A percentile compares a stretch with the other conserved stretches of the same genome.
Evolutionary conservation across 2,888 invertebrate species (phyloP).

Genomic region (Harpalus rufipes): DNA sequence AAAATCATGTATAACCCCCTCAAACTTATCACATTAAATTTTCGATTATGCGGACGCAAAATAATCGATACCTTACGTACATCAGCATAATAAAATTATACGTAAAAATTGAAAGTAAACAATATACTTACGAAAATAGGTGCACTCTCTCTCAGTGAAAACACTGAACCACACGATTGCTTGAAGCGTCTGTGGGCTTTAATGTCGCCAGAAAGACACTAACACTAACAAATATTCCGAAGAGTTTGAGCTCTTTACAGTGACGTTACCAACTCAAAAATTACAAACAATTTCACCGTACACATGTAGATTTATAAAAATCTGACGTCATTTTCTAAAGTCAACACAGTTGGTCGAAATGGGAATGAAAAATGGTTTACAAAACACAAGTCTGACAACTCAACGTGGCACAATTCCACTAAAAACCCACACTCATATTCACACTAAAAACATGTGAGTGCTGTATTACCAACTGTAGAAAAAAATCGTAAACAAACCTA

Average conservation of each 20-base stretch:
- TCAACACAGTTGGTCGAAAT: constrained; percentile 61
- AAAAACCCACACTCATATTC: constrained; percentile 16
- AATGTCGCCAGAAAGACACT: constrained; percentile 42
- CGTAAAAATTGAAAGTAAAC: background rate
- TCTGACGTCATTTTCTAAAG: constrained; percentile 65
- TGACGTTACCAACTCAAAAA: constrained; percentile 16
- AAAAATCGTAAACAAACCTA: constrained; percentile 37
- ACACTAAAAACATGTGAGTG: constrained; percentile 45
- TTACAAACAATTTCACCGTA: constrained; percentile 55
- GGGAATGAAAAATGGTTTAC: constrained; percentile 58
- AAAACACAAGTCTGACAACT: constrained; percentile 57
- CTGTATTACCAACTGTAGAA: constrained; percentile 45
- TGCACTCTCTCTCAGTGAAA: constrained; percentile 49
- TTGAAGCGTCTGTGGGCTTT: constrained; percentile 56
- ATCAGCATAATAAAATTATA: constrained; percentile 3
- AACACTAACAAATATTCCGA: constrained; percentile 38
- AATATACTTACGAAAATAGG: constrained; percentile 45
- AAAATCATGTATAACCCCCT: constrained; percentile 24
- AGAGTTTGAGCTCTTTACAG: constrained; percentile 24
- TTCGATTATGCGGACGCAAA: background rate
- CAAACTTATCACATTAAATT: background rate
- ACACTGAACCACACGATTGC: constrained; percentile 55
- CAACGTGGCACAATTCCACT: constrained; percentile 61
- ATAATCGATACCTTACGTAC: constrained; percentile 11
- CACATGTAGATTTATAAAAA: constrained; percentile 61